Percentiles rank a stretch among this genome's conserved stretches.
phyloP scores from a whole-genome alignment of 2,797 vertebrate genomes.

The Cossypha caffra region DNA sequence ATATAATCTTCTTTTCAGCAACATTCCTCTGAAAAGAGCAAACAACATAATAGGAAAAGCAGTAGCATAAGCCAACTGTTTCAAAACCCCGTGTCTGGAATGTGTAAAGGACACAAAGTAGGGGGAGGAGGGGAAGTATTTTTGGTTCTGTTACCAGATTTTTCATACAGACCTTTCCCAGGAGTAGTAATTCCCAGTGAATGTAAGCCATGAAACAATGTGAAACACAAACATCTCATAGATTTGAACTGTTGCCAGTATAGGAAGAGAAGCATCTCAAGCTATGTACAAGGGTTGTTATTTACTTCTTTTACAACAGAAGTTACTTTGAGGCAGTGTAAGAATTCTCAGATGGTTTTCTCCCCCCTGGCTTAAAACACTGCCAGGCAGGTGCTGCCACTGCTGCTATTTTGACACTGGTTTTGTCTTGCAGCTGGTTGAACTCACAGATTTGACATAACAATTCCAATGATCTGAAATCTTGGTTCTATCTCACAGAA shows the following conservation, averaged over 20 bases:
- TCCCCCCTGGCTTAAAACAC: not conserved
- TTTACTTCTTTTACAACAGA: not conserved
- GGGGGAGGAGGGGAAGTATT: fast-evolving
- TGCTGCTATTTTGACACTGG: not conserved
- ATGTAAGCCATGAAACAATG: not conserved
- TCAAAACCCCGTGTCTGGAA: conserved; percentile 60
- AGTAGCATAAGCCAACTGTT: conserved; percentile 60
- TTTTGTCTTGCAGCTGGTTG: not conserved
- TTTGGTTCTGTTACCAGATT: conserved; percentile 43
- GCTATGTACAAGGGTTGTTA: not conserved
- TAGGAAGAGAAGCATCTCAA: not conserved
- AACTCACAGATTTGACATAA: not conserved
- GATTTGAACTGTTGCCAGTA: not conserved
- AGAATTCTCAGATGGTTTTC: not conserved
- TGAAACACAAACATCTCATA: conserved; percentile 46
- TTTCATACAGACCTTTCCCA: conserved; percentile 53
- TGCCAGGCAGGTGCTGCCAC: not conserved
- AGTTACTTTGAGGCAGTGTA: not conserved
- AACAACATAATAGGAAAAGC: conserved; percentile 67
- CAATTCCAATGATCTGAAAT: not conserved
- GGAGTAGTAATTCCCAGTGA: conserved; percentile 41
- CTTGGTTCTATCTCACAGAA: fast-evolving
- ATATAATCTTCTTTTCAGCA: conserved; percentile 75
- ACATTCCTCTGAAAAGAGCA: conserved; percentile 72
- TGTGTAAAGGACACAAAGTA: conserved; percentile 57